These are phyloP conservation scores for Pseudochirops corinnae DNA, from an alignment of 2,797 vertebrate genomes.

Conservation along the genomic window DNA sequence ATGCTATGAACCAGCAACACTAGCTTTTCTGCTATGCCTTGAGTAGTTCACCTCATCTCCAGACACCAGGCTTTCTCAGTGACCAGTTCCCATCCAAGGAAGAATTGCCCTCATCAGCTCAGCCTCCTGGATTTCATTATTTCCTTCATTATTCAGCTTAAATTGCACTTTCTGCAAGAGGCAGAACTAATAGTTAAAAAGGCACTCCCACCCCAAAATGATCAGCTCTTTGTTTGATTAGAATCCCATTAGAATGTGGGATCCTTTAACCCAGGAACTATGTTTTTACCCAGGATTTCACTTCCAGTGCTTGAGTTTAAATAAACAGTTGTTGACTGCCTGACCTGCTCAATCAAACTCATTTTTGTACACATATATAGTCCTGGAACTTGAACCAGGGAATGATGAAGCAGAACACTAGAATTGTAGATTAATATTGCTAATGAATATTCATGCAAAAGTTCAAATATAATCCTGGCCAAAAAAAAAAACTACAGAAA, in stretches of 20 bases:
- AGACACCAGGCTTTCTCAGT: too few relatives aligned
- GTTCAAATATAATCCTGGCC: not conserved
- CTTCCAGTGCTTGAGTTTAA: not conserved
- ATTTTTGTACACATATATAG: not conserved
- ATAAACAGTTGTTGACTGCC: not conserved
- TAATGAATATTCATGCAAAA: not conserved
- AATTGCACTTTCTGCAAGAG: not conserved
- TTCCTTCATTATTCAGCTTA: not conserved
- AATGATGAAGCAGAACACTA: not conserved
- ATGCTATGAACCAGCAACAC: not conserved
- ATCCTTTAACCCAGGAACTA: not conserved
- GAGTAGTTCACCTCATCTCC: not conserved
- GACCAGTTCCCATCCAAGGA: not conserved
- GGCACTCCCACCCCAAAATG: not conserved
- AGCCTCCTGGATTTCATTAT: not conserved
- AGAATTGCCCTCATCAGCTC: not conserved
- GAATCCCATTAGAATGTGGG: not conserved
- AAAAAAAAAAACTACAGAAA: not conserved
- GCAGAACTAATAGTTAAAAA: not conserved
- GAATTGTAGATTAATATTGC: not conserved
- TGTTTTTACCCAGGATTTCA: not conserved
- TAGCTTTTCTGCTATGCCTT: not conserved
- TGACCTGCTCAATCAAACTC: not conserved
- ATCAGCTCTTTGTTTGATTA: not conserved
- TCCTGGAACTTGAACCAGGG: not conserved